These are phyloP conservation scores for Lasioglossum marginatum DNA, from an alignment of 2,888 invertebrate species.

Conservation along the genomic window DNA sequence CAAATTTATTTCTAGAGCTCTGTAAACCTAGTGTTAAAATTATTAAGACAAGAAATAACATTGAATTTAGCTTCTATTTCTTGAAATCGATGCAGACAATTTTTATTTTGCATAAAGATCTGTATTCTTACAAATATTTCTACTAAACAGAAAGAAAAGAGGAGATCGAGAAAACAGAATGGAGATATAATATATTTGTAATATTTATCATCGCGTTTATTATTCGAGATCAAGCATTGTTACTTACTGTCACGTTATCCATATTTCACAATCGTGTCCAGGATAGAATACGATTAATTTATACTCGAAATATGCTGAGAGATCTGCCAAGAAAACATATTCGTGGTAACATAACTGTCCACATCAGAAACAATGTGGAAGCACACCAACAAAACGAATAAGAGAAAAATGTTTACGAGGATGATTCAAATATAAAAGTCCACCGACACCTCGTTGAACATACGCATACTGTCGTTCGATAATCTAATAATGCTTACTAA, in stretches of 20 bases:
- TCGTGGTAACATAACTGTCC: constrained; percentile 49
- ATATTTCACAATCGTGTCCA: constrained; percentile 51
- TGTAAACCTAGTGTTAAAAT: no score
- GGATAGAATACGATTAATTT: constrained; percentile 51
- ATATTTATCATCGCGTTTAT: not conserved
- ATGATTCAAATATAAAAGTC: constrained; percentile 6
- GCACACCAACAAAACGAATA: constrained; percentile 11
- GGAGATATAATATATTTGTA: not conserved
- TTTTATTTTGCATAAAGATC: no score
- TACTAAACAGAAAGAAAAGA: not conserved
- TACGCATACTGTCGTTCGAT: constrained; percentile 25
- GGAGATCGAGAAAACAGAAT: not conserved
- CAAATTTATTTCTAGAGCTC: no score
- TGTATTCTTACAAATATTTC: not conserved
- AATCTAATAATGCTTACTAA: constrained; percentile 19
- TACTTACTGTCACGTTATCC: constrained; percentile 71
- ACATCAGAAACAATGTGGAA: constrained; percentile 15
- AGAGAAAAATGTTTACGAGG: constrained; percentile 26
- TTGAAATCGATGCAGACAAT: no score
- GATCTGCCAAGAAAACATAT: constrained; percentile 60
- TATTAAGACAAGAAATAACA: no score
- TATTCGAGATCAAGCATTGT: not conserved
- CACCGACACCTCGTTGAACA: constrained; percentile 8
- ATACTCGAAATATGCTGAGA: constrained; percentile 45
- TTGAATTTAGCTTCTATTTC: no score